Evolutionary conservation across 1,140 invertebrate species (phyloP).

Genomic region (Euura saliciscinereae): DNA sequence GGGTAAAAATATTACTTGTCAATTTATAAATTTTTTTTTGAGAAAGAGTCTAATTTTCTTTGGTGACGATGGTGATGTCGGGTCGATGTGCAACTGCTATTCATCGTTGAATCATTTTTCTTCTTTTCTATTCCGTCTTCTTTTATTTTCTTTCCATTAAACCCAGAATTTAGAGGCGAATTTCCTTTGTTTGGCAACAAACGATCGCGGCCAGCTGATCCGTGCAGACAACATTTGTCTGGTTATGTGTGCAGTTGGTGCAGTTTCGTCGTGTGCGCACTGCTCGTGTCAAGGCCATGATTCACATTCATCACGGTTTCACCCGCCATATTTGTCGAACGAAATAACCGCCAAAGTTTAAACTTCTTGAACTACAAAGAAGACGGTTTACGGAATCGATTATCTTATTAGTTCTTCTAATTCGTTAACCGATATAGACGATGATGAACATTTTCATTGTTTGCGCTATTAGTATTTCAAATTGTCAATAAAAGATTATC

Average conservation of each 20-base stretch:
- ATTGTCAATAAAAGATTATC: no score
- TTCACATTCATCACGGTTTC: no score
- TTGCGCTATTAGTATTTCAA: no score
- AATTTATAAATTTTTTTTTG: background rate
- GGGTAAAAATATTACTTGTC: background rate
- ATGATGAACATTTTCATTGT: no score
- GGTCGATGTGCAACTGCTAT: background rate
- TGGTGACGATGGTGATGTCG: background rate
- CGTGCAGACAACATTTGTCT: background rate
- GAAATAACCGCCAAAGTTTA: no score
- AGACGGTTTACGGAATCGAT: no score
- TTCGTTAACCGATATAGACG: no score
- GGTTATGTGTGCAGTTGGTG: no score
- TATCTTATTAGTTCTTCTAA: no score
- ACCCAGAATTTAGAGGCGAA: background rate
- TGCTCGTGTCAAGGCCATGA: background rate
- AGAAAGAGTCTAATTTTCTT: background rate
- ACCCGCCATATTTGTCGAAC: no score
- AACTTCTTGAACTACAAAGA: no score
- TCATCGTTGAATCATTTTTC: background rate
- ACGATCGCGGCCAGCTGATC: background rate
- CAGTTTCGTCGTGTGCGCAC: no score
- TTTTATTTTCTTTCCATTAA: background rate
- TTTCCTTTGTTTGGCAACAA: slow-evolving; percentile 1
- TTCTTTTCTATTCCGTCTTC: background rate